Conservation (phyloP, 2,888 invertebrate genomes). For the Loripinus fragilis region DNA sequence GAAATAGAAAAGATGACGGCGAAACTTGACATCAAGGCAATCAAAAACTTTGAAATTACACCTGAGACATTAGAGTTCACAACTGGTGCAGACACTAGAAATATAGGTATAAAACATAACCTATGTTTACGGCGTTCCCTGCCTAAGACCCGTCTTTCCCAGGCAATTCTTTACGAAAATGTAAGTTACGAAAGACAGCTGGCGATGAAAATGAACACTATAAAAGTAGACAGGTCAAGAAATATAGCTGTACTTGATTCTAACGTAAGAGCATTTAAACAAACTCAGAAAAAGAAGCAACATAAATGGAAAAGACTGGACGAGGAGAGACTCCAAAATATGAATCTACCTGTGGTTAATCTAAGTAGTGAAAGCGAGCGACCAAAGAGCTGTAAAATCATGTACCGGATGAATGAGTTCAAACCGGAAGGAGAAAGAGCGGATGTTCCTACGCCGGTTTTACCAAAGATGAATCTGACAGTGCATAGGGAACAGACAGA, state of each 20-base stretch:
- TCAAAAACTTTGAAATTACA: slow-evolving; percentile 64
- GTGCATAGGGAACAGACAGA: slow-evolving; percentile 74
- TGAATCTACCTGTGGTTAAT: slow-evolving; percentile 72
- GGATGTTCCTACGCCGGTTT: slow-evolving; percentile 51
- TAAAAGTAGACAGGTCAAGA: slow-evolving; percentile 64
- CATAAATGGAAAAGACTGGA: slow-evolving; percentile 77
- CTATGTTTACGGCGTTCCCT: slow-evolving; percentile 74
- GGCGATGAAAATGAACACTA: slow-evolving; percentile 65
- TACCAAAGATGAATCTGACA: slow-evolving; percentile 72
- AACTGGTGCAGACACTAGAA: slow-evolving; percentile 65
- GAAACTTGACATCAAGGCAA: slow-evolving; percentile 47
- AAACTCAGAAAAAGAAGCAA: slow-evolving; percentile 72
- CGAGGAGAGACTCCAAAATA: slow-evolving; percentile 69
- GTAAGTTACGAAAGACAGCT: slow-evolving; percentile 75
- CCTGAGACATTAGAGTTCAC: slow-evolving; percentile 64
- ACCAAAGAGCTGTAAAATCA: slow-evolving; percentile 66
- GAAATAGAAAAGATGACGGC: slow-evolving; percentile 34
- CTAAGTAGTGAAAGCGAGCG: slow-evolving; percentile 58
- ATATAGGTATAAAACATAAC: slow-evolving; percentile 74
- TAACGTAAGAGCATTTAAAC: slow-evolving; percentile 72
- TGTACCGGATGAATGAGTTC: slow-evolving; percentile 72
- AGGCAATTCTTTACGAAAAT: slow-evolving; percentile 77
- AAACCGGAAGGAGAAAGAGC: slow-evolving; percentile 57
- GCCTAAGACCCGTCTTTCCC: slow-evolving; percentile 75
- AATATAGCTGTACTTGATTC: slow-evolving; percentile 69